Base-by-base conservation (phyloP, 2,113 vertebrate genomes). In the Cephalopholis sonnerati region DNA sequence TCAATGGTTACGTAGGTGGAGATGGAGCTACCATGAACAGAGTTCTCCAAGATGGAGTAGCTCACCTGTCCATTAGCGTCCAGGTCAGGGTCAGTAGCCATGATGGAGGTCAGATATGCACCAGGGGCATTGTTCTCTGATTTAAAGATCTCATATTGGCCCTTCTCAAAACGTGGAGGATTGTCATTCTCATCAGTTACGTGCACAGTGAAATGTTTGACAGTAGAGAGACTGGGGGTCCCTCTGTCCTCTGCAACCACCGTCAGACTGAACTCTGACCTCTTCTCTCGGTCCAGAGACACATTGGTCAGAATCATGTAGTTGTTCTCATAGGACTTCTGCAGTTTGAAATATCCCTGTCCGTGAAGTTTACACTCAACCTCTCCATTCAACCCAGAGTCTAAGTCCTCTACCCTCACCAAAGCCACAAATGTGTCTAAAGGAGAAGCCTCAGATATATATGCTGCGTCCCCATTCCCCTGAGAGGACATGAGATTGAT, bases 101-200 rank as follows among this genome's bases (percentile, higher is more conserved):
- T 93, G 53, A 99, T 96, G 0, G 97, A 97, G 50, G 96, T 97
- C 83, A 99, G 95, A 63, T 98, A 99, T 0, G 97, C 96, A 58
- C 98, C 98, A 0, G 97, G 98, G 0, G 97, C 97, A 79, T 99
- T 99, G 92, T 99, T 99, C 90, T 99, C 98, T 0, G 96, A 95
- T 83, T 98, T 97, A 44, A 97, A 98, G 75, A 99, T 95, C 91
- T 99, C 98, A 0, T 99, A 99, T 36, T 94, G 94, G 39, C 95
- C 97, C 88, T 98, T 98, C 88, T 98, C 97, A 90, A 99, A 99
- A 54, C 87, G 96, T 11, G 98, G 98, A 4, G 97, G 94, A 79
- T 99, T 99, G 96, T 99, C 98, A 67, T 99, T 99, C 81, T 99
- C 96, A 89, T 99, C 98, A 58, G 95, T 95, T 29, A 99, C 90